Evolutionary conservation across 2,113 vertebrate genomes (phyloP), one percentile per base, ranked within the genome.

Genomic region (Ailurus styani): DNA sequence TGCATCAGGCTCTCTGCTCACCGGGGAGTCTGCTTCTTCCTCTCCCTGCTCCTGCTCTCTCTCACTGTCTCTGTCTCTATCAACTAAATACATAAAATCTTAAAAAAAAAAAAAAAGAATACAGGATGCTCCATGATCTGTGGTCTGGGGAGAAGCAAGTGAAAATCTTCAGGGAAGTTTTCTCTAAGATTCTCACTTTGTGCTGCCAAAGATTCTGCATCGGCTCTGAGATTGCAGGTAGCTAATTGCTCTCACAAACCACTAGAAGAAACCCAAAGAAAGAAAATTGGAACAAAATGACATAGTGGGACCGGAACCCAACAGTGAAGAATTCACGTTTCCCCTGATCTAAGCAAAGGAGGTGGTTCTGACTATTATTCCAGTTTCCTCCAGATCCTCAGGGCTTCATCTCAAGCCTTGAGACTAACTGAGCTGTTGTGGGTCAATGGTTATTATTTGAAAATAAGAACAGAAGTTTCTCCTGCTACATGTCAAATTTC

Each of bases 401-500:
- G 18, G 5, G 2, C 4, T 54, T 77, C 21, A 50, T n/a, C 47
- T 40, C 1, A 0, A 54, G 17, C 7, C 13, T 25, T 29, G 3
- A 87, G 12, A 64, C 47, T 27, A 40, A 13, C 57, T 70, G 52
- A 87, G 54, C 34, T 2, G 2, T 37, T 86, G 23, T 20, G 18
- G 34, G n/a, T 50, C 45, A 29, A 3, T 66, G 42, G 17, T 81
- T 87, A 75, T 72, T 15, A 54, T 75, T 66, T 70, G 60, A 47
- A 95, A 77, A 17, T 11, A 77, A 12, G 73, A 81, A 47, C n/a
- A 77, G 34, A 50, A 27, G 54, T 95, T 93, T 57, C 62, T 92
- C 15, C 52, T 93, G 75, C 54, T 81, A 79, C 55, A 1, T 77
- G 88, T 95, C 81, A 90, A 93, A 54, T 45, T 94, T 29, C 66